Conservation (phyloP, 2,797 vertebrate species). For the Channa striata region DNA sequence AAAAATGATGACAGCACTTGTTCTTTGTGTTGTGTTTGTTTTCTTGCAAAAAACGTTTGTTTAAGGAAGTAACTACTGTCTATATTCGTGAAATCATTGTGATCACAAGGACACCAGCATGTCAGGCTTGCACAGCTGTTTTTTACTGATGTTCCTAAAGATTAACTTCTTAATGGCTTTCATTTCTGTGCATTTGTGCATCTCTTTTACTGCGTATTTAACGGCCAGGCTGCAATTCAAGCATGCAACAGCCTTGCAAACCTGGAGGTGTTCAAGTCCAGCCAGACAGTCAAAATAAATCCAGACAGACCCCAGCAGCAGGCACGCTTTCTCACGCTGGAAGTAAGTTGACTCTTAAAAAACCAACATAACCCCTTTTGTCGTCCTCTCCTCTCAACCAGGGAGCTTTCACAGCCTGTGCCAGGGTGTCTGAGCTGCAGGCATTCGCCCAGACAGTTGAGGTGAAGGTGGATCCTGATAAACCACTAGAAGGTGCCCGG, state of each 20-base stretch:
- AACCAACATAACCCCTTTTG: conserved; percentile 1
- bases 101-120: neutral
- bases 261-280: conserved; percentile 86
- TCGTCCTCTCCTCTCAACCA: conserved; percentile 63
- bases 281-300: conserved; percentile 90
- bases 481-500: conserved; percentile 92
- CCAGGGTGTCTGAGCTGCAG: conserved; percentile 83
- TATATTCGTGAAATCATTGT: neutral
- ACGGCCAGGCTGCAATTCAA: conserved; percentile 83
- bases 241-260: conserved; percentile 81
- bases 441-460: conserved; percentile 83
- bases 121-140: neutral
- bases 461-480: conserved; percentile 97
- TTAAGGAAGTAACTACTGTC: neutral
- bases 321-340: conserved; percentile 86
- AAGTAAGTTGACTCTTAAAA: conserved; percentile 85
- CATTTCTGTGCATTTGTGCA: conserved; percentile 19
- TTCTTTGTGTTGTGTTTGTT: no score
- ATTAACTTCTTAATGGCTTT: conserved; percentile 13
- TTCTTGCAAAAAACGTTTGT: no score
- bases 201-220: conserved; percentile 49
- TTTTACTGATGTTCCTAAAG: conserved; percentile 5
- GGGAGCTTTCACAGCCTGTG: conserved; percentile 87
- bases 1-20: no score
- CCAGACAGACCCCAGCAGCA: conserved; percentile 91